phyloP scores from a whole-genome alignment of 1,140 invertebrate genomes.

The Aphidius gifuensis region DNA sequence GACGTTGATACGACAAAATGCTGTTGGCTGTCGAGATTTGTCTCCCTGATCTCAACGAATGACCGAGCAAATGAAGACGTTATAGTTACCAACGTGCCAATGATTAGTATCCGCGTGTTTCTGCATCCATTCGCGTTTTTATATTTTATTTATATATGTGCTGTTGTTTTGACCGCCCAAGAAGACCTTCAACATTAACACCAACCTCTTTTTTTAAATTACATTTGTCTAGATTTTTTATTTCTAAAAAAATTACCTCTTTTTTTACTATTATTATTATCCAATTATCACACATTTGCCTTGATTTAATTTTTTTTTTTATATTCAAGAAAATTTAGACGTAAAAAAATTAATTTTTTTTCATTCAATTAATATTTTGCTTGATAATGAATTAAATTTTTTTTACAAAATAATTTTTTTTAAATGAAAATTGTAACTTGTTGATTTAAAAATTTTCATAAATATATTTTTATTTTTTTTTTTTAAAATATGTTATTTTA shows the following conservation, averaged over 20 bases:
- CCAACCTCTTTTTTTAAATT: slow-evolving; percentile 20
- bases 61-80: slow-evolving; percentile 41
- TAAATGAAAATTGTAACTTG: background rate
- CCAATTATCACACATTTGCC: too few relatives aligned
- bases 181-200: slow-evolving; percentile 21
- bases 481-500: background rate
- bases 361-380: too few relatives aligned
- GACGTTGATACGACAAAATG: slow-evolving; percentile 35
- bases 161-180: slow-evolving; percentile 22
- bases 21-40: slow-evolving; percentile 27
- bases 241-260: too few relatives aligned
- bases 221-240: background rate
- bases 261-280: too few relatives aligned
- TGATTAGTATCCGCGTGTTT: slow-evolving; percentile 37
- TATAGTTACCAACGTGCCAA: slow-evolving; percentile 32
- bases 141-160: background rate
- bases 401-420: background rate
- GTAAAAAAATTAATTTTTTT: too few relatives aligned
- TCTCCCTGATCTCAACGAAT: slow-evolving; percentile 8
- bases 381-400: background rate
- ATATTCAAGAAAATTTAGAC: too few relatives aligned
- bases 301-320: too few relatives aligned
- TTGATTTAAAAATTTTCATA: background rate
- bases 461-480: too few relatives aligned
- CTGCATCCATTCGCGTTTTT: background rate